Evolutionary conservation across 2,797 vertebrate species (phyloP), one percentile per base, ranked within the genome.

Genomic region (Helarctos malayanus): DNA sequence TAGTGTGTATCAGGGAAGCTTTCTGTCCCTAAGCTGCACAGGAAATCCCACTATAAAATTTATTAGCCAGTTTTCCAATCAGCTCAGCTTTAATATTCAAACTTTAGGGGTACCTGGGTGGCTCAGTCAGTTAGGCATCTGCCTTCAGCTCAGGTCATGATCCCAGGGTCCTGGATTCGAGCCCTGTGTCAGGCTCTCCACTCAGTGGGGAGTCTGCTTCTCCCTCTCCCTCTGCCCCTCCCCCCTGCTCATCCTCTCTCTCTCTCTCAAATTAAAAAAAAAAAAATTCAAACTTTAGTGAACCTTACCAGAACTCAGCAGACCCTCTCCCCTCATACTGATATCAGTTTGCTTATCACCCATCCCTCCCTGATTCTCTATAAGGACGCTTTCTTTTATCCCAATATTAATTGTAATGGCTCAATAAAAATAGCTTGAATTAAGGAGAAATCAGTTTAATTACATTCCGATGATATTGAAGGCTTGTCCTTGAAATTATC

Each of bases 401-500:
- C 25, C 27, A 65, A 7, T 83, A 69, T 71, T 81, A 88, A 88
- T 84, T 47, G 71, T 35, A 88, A 52, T 38, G 47, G n/a, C 23
- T 80, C 1, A 56, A n/a, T 79, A 84, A 91, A 89, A 92, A 73
- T 18, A 94, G n/a, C 18, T 54, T 73, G 29, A 76, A 75, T 89
- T 89, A 61, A 95, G 94, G 27, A 49, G 11, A 23, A 59, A 32
- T 86, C 35, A 21, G 27, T 89, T 89, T 94, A 95, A 69, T 93
- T 56, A 94, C 94, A 86, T 86, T 89, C 27, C 61, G 82, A 80
- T 79, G n/a, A 80, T 68, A 91, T 6, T 63, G 32, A 91, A 91
- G 61, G 68, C 12, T 73, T 89, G n/a, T 16, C 49, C 82, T 83
- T 92, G 69, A 95, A 91, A 73, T 75, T 29, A 14, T 87, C 69